phyloP scores from a whole-genome alignment of 2,113 vertebrate species.

The Mirounga angustirostris region DNA sequence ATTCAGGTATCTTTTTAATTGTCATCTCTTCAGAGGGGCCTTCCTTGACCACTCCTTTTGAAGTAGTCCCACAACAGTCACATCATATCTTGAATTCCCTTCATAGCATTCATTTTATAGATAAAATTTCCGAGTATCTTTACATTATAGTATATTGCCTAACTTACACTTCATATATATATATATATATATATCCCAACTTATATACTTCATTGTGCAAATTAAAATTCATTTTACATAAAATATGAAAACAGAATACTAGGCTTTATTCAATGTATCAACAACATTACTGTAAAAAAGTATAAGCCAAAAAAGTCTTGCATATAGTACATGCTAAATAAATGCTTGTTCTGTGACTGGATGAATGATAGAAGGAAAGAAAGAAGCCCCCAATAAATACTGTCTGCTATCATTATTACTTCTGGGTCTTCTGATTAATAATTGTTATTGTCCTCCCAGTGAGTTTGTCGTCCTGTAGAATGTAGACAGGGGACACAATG shows the following conservation, averaged over 20 bases:
- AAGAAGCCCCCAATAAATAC: background rate
- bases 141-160: background rate
- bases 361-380: background rate
- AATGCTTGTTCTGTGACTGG: background rate
- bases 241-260: constrained; percentile 40
- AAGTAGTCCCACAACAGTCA: background rate
- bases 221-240: constrained; percentile 24
- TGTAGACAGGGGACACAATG: background rate
- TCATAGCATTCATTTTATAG: background rate
- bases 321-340: background rate
- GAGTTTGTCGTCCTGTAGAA: background rate
- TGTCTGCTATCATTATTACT: background rate
- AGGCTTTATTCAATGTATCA: background rate
- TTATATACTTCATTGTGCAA: background rate
- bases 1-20: constrained; percentile 2
- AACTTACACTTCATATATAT: background rate
- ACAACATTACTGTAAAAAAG: background rate
- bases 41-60: background rate
- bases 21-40: background rate
- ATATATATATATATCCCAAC: background rate
- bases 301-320: background rate
- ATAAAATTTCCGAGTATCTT: background rate
- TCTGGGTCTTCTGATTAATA: background rate
- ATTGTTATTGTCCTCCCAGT: background rate
- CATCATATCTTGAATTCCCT: constrained; percentile 5